Evolutionary conservation across 2,797 vertebrate genomes (phyloP).

Genomic region (Gymnothorax javanicus): DNA sequence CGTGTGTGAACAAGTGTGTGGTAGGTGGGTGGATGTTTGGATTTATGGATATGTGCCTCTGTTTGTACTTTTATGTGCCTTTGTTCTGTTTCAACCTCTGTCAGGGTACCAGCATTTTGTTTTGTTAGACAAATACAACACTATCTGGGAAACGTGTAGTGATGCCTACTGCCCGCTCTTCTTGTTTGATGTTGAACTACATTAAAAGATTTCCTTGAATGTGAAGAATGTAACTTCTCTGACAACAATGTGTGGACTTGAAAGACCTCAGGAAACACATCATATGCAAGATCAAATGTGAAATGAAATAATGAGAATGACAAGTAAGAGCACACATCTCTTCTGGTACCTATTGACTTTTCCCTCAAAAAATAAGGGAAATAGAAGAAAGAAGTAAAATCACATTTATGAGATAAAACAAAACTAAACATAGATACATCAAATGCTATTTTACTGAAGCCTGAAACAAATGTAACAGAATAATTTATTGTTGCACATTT

Average conservation of each 20-base stretch:
- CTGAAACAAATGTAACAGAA: slow-evolving; percentile 9
- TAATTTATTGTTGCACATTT: neutral
- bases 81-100: slow-evolving; percentile 25
- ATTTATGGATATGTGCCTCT: neutral
- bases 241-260: slow-evolving; percentile 26
- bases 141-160: slow-evolving; percentile 21
- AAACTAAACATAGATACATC: slow-evolving; percentile 30
- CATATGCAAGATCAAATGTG: slow-evolving; percentile 71
- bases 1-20: neutral
- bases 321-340: slow-evolving; percentile 48
- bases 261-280: slow-evolving; percentile 67
- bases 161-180: slow-evolving; percentile 28
- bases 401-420: slow-evolving; percentile 44
- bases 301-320: slow-evolving; percentile 63
- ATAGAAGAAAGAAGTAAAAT: slow-evolving; percentile 44
- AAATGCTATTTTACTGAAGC: neutral
- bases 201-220: slow-evolving; percentile 23
- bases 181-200: slow-evolving; percentile 37
- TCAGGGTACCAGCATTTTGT: slow-evolving; percentile 33
- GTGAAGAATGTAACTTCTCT: slow-evolving; percentile 13
- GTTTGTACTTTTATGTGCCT: slow-evolving; percentile 2
- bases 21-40: neutral
- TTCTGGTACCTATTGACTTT: slow-evolving; percentile 71
- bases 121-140: slow-evolving; percentile 18
- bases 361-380: slow-evolving; percentile 70